phyloP scores from a whole-genome alignment of 2,888 invertebrate genomes.

The Lysandra coridon region DNA sequence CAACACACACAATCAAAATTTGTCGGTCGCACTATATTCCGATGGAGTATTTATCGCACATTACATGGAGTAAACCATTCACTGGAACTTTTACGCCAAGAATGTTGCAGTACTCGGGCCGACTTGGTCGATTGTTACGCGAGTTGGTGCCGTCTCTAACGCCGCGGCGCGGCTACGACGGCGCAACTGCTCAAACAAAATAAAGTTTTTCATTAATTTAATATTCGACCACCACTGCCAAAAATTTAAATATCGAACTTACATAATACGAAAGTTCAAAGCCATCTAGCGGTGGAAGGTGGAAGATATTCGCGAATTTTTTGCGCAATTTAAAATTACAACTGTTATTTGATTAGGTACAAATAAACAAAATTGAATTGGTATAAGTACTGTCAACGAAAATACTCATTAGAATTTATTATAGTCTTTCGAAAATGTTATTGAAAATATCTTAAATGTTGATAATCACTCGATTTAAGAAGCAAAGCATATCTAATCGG shows the following conservation, averaged over 20 bases:
- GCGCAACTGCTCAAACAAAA: slow-evolving; percentile 45
- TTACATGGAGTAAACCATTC: slow-evolving; percentile 79
- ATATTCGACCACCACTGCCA: background rate
- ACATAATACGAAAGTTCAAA: slow-evolving; percentile 7
- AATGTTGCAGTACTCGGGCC: slow-evolving; percentile 77
- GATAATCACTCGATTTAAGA: background rate
- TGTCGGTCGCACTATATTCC: slow-evolving; percentile 64
- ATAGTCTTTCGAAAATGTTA: background rate
- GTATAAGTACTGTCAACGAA: background rate
- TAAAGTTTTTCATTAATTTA: slow-evolving; percentile 41
- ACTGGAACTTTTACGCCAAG: slow-evolving; percentile 79
- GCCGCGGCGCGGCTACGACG: slow-evolving; percentile 55
- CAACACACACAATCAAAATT: slow-evolving; percentile 60
- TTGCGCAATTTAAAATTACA: slow-evolving; percentile 8
- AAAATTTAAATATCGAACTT: slow-evolving; percentile 13
- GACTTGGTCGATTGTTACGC: slow-evolving; percentile 74
- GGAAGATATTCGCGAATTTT: background rate
- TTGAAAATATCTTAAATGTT: background rate
- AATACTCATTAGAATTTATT: background rate
- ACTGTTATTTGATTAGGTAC: background rate
- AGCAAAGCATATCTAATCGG: background rate
- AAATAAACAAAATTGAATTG: background rate
- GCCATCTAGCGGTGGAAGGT: slow-evolving; percentile 16
- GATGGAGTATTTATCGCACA: slow-evolving; percentile 66
- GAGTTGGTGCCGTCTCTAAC: slow-evolving; percentile 56